phyloP scores from a whole-genome alignment of 2,797 vertebrate species.

The Sternotherus odoratus region DNA sequence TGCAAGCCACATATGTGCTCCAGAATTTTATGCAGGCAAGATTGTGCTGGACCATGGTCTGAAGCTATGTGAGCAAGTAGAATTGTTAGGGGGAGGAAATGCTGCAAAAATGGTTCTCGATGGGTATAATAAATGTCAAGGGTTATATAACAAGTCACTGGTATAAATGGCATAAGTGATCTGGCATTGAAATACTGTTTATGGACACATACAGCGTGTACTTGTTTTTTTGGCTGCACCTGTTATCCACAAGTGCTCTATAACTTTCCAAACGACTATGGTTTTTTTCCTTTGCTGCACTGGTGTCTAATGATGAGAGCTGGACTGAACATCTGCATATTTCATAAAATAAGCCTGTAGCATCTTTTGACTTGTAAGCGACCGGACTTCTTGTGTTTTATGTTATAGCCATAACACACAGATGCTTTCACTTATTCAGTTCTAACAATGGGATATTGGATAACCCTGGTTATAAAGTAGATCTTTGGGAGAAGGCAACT shows the following conservation, averaged over 20 bases:
- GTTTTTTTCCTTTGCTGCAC: background rate
- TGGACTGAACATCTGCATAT: background rate
- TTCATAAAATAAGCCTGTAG: background rate
- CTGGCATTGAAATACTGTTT: background rate
- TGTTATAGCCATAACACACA: background rate
- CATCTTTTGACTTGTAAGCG: background rate
- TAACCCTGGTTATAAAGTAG: background rate
- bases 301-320: background rate
- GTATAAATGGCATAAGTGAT: background rate
- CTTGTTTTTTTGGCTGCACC: background rate
- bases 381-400: too few relatives aligned
- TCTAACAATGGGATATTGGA: background rate
- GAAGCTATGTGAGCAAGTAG: background rate
- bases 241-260: background rate
- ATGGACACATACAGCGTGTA: background rate
- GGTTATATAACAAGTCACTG: background rate
- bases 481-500: background rate
- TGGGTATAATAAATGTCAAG: background rate
- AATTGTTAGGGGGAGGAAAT: background rate
- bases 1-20: background rate
- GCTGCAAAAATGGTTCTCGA: background rate
- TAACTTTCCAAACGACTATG: background rate
- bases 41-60: background rate
- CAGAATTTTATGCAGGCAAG: background rate
- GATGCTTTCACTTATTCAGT: background rate